Evolutionary conservation across 2,113 vertebrate species (phyloP).

Genomic region (Gasterosteus nipponicus): DNA sequence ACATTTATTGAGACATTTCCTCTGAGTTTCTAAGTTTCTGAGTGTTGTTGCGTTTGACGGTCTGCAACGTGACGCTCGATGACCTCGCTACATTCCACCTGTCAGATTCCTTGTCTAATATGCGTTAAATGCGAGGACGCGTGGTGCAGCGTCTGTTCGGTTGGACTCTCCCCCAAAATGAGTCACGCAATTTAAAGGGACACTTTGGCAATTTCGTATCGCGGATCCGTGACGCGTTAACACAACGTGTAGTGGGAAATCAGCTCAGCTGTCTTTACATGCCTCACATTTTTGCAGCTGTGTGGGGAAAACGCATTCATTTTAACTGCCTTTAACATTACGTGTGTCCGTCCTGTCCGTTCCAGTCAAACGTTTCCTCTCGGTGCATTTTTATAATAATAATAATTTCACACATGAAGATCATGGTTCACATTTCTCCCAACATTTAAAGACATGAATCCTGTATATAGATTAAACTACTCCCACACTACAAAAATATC

Average conservation of each 20-base stretch:
- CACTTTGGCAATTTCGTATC: not conserved
- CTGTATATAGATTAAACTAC: not conserved
- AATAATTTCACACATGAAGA: not conserved
- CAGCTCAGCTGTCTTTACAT: not conserved
- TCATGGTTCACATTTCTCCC: not conserved
- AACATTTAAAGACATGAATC: constrained; percentile 5
- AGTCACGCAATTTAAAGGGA: not conserved
- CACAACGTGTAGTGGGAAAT: too few species aligned
- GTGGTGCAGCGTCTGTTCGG: not conserved
- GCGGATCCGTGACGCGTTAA: too few species aligned
- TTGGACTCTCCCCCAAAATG: not conserved
- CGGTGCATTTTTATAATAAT: not conserved
- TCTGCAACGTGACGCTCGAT: too few species aligned
- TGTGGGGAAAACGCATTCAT: not conserved
- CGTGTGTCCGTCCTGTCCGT: not conserved
- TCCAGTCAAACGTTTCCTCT: not conserved
- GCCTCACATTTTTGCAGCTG: constrained; percentile 1
- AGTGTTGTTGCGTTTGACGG: too few species aligned
- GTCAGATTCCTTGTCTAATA: too few species aligned
- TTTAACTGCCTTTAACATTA: not conserved
- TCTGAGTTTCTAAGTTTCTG: not conserved
- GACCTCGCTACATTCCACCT: too few species aligned
- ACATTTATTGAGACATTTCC: not conserved
- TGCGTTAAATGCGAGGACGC: too few species aligned
- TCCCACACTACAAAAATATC: constrained; percentile 18